Conservation (phyloP, 2,888 invertebrate species). For the Epiblema foenella region DNA sequence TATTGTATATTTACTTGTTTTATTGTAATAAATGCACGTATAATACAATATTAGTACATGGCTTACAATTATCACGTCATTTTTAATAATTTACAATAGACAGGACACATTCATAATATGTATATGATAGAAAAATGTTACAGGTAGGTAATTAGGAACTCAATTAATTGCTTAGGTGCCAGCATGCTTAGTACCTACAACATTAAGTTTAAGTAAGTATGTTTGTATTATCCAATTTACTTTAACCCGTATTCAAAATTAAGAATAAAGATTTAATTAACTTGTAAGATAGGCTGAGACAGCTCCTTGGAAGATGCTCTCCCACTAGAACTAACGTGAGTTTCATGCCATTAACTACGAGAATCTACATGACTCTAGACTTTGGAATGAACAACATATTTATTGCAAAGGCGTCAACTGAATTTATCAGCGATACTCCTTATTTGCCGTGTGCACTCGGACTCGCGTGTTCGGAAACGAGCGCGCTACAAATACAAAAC, state of each 20-base stretch:
- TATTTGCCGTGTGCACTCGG: neutral
- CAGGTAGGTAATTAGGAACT: neutral
- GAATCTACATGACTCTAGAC: no score
- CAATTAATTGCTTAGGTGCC: no score
- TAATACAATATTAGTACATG: neutral
- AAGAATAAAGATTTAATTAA: no score
- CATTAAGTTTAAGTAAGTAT: no score
- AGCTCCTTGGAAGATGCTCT: no score
- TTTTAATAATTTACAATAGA: neutral
- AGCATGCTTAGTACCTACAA: neutral
- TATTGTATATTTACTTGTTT: neutral
- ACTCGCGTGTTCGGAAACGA: neutral
- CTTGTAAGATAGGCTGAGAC: no score
- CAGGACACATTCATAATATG: neutral
- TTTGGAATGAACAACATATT: no score
- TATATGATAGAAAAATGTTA: neutral
- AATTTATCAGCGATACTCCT: neutral
- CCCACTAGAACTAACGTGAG: no score
- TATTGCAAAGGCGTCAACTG: no score
- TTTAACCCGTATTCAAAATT: no score
- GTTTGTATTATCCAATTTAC: no score
- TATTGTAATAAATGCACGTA: neutral
- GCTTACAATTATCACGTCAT: neutral
- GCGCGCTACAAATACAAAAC: neutral
- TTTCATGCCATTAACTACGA: no score